These are phyloP conservation scores for Mactra quadrangularis DNA, from an alignment of 1,140 invertebrate species.

Conservation along the genomic window DNA sequence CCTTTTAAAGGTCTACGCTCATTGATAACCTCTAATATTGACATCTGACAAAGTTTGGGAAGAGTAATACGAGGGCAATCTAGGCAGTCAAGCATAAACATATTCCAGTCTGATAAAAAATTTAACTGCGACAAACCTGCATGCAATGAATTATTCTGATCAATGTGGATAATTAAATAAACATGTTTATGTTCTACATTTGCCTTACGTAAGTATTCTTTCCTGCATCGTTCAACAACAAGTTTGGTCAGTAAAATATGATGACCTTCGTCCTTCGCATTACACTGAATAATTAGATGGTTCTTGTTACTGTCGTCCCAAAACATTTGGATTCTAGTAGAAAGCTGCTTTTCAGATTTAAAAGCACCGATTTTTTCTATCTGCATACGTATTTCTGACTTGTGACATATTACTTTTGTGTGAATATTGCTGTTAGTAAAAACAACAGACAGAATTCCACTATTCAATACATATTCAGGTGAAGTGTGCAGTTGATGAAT, in stretches of 20 bases:
- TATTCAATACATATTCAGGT: not conserved
- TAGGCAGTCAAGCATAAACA: conserved; percentile 65
- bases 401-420: conserved; percentile 4
- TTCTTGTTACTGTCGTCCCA: conserved; percentile 58
- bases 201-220: not conserved
- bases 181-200: conserved; percentile 46
- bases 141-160: conserved; percentile 12
- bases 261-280: conserved; percentile 54
- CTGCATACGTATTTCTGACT: conserved; percentile 10
- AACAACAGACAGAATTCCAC: conserved; percentile 23
- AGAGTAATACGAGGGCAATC: conserved; percentile 48
- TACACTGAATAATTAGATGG: conserved; percentile 64
- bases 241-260: conserved; percentile 67
- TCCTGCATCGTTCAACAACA: conserved; percentile 61
- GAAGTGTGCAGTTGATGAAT: not conserved
- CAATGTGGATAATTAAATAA: conserved; percentile 64
- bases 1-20: conserved; percentile 53
- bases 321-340: conserved; percentile 57
- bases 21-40: conserved; percentile 55
- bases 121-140: conserved; percentile 57
- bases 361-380: conserved; percentile 66
- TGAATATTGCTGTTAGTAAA: conserved; percentile 67
- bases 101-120: conserved; percentile 66
- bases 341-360: conserved; percentile 72
- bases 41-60: conserved; percentile 18